A percentile compares a stretch with the other conserved stretches of the same genome.
Evolutionary conservation across 2,888 invertebrate species (phyloP).

Genomic region (Anarsia innoxiella): DNA sequence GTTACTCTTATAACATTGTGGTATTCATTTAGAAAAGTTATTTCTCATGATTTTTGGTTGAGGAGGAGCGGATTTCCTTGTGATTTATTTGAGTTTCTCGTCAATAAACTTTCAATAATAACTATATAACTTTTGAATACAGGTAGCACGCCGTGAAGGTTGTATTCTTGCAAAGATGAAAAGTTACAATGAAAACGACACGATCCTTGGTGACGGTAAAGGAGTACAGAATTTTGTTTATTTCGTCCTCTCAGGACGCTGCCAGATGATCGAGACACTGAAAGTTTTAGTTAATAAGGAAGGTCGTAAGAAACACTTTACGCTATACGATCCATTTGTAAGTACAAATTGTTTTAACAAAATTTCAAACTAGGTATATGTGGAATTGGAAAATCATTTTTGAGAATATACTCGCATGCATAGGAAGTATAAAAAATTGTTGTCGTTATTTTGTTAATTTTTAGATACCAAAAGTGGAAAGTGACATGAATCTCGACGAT

Average conservation of each 20-base stretch:
- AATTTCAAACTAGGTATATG: too few species aligned
- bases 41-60: too few species aligned
- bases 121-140: slow-evolving; percentile 1
- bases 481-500: too few species aligned
- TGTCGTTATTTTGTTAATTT: too few species aligned
- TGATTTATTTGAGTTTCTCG: too few species aligned
- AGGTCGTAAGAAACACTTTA: slow-evolving; percentile 49
- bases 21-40: too few species aligned
- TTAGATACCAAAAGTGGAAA: too few species aligned
- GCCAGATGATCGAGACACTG: slow-evolving; percentile 76
- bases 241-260: slow-evolving; percentile 75
- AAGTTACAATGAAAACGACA: slow-evolving; percentile 70
- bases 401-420: too few species aligned
- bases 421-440: too few species aligned
- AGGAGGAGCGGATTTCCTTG: too few species aligned
- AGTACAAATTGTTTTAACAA: slow-evolving; percentile 19
- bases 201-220: slow-evolving; percentile 67
- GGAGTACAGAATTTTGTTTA: slow-evolving; percentile 68
- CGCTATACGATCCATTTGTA: slow-evolving; percentile 63
- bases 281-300: slow-evolving; percentile 47
- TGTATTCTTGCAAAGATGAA: slow-evolving; percentile 79
- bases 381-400: background rate
- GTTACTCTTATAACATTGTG: too few species aligned
- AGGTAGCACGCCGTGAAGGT: slow-evolving; percentile 77
- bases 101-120: too few species aligned